phyloP scores from a whole-genome alignment of 2,797 vertebrate species.

The Pantherophis alleghaniensis region DNA sequence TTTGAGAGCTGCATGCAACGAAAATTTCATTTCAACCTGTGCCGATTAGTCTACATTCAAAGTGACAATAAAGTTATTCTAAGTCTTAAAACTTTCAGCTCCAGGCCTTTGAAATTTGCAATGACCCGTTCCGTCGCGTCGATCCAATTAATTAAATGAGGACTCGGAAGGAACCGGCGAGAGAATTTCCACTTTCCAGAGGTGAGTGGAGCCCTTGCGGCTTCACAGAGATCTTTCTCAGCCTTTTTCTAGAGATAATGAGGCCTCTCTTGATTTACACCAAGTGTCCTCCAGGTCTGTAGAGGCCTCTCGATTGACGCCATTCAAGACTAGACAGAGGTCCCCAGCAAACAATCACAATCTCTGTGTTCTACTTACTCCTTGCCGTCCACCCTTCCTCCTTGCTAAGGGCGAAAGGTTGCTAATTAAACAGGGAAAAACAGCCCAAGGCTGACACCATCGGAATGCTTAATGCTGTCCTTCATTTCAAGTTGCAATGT shows the following conservation, averaged over 20 bases:
- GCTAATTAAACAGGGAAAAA: not conserved
- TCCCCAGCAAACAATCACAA: not conserved
- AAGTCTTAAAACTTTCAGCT: not conserved
- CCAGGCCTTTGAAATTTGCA: conserved; percentile 7
- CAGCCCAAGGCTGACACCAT: not conserved
- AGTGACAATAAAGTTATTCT: no score
- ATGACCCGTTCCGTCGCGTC: not conserved
- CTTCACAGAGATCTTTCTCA: not conserved
- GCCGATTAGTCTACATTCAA: no score
- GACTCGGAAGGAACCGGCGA: not conserved
- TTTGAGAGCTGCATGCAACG: no score
- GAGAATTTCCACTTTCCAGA: not conserved
- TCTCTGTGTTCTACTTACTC: not conserved
- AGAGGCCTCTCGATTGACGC: not conserved
- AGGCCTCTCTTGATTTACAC: not conserved
- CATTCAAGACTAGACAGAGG: conserved; percentile 5
- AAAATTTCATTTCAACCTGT: no score
- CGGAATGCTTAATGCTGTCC: not conserved
- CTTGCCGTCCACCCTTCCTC: not conserved
- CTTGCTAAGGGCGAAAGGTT: not conserved
- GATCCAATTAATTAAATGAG: conserved; percentile 19
- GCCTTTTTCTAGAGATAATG: not conserved
- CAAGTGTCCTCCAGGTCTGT: not conserved
- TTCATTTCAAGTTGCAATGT: not conserved
- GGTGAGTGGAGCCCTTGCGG: not conserved